phyloP scores from a whole-genome alignment of 2,888 invertebrate species.

The Pseudoips prasinana region DNA sequence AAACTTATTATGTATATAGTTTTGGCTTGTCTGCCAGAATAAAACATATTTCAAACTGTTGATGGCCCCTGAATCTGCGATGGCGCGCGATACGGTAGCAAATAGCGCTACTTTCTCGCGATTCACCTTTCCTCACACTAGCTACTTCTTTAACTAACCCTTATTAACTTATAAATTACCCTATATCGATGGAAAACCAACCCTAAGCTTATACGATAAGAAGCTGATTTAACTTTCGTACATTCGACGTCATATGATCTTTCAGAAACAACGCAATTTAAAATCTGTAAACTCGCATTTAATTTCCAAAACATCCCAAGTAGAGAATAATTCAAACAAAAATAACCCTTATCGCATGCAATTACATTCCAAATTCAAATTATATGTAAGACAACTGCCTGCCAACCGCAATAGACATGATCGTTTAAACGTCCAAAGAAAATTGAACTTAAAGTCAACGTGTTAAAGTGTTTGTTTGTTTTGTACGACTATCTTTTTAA shows the following conservation, averaged over 20 bases:
- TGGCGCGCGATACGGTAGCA: slow-evolving; percentile 81
- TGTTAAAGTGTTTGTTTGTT: slow-evolving; percentile 43
- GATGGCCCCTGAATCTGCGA: slow-evolving; percentile 50
- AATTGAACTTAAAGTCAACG: slow-evolving; percentile 36
- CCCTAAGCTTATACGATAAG: slow-evolving; percentile 16
- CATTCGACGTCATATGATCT: slow-evolving; percentile 27
- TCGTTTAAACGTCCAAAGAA: slow-evolving; percentile 35
- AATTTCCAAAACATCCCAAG: slow-evolving; percentile 44
- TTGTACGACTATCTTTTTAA: slow-evolving; percentile 47
- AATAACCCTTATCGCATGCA: slow-evolving; percentile 21
- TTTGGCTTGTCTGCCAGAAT: too few species aligned
- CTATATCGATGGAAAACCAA: slow-evolving; percentile 24
- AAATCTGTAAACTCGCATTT: slow-evolving; percentile 57
- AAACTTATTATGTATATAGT: too few species aligned
- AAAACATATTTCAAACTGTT: slow-evolving; percentile 39
- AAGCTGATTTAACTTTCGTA: slow-evolving; percentile 12
- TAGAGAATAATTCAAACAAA: slow-evolving; percentile 20
- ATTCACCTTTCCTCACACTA: slow-evolving; percentile 75
- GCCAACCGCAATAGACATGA: slow-evolving; percentile 42
- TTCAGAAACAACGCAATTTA: slow-evolving; percentile 37
- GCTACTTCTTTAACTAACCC: slow-evolving; percentile 35
- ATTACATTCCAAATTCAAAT: slow-evolving; percentile 34
- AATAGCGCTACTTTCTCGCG: slow-evolving; percentile 78
- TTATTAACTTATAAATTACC: slow-evolving; percentile 24
- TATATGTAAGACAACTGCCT: slow-evolving; percentile 22